Base-by-base conservation (phyloP, 2,888 invertebrate genomes). In the Macaria notata region DNA sequence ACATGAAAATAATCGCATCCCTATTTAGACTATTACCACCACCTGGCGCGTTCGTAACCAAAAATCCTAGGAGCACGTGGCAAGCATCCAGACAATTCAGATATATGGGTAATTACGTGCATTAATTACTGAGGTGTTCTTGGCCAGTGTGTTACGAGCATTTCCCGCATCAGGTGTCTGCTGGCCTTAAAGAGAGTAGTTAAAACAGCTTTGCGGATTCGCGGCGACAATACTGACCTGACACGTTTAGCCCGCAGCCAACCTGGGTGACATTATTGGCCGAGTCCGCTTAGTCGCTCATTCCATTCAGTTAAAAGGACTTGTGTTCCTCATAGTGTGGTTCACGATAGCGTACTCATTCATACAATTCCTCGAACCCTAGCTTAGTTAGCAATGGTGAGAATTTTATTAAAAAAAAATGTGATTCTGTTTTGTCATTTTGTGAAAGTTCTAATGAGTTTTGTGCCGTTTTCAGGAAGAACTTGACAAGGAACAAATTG, bases 401-500 rank as follows among this genome's bases (percentile, higher is more conserved):
- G 64, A 31, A 59, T 61, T 41, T 55, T 42, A 50, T 45, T 45
- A 45, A 58, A 38, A 59, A 58, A 38, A 59, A 51, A 58, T 56
- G 42, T 52, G 53, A 30, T 33, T 36, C 55, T 29, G 49, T 47
- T 44, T 49, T 56, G 58, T 56, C 49, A 54, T 61, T 65, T 71
- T 63, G 54, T 60, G 43, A 46, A 62, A 39, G 68, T 62, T 57
- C 55, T 72, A 68, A 72, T 69, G 71, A 9, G 66, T 75, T 66
- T 68, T 66, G 73, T 75, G 70, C 61, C 71, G 64, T 72, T 94
- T 92, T 66, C 92, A 95, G 94, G 95, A 95, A 72, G 96, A 95
- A 81, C 93, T 96, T 64, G 93, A 92, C 75, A 95, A 95, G 86
- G 96, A 96, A 73, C 96, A 96, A 91, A 93, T 95, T 72, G 93